These are phyloP conservation scores for Tipula helvola DNA, from an alignment of 2,888 invertebrate species.

Conservation along the genomic window DNA sequence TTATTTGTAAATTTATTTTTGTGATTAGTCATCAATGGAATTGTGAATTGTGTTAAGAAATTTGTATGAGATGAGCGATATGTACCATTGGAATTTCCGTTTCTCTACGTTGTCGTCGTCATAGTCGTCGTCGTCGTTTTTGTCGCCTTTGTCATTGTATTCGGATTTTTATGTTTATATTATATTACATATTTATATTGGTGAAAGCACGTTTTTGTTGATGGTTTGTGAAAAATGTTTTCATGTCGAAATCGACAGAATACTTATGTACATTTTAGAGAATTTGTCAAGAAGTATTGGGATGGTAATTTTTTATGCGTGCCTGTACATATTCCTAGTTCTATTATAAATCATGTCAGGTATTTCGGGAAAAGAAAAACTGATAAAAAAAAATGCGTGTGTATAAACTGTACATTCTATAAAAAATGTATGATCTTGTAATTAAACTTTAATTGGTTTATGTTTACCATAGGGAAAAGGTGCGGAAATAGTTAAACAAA, in stretches of 20 bases:
- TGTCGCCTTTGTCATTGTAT: background rate
- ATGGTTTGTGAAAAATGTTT: background rate
- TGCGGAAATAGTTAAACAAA: background rate
- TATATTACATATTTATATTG: background rate
- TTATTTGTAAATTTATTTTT: conserved; percentile 4
- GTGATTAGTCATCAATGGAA: conserved; percentile 4
- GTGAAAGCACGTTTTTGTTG: background rate
- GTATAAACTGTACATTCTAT: background rate
- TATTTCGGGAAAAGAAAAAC: background rate
- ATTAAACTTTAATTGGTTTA: background rate
- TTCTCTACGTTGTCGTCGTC: background rate
- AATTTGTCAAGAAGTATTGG: background rate
- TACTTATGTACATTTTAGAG: background rate
- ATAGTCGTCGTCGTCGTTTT: background rate
- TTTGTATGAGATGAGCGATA: background rate
- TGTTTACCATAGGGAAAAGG: background rate
- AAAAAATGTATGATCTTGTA: background rate
- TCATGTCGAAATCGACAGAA: background rate
- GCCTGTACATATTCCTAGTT: background rate
- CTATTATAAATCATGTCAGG: background rate
- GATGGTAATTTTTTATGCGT: background rate
- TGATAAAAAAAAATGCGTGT: background rate
- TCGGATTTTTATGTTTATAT: background rate
- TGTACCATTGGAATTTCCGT: background rate
- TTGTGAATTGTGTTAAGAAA: background rate